phyloP scores from a whole-genome alignment of 1,140 invertebrate species.

The Cardiocondyla obscurior region DNA sequence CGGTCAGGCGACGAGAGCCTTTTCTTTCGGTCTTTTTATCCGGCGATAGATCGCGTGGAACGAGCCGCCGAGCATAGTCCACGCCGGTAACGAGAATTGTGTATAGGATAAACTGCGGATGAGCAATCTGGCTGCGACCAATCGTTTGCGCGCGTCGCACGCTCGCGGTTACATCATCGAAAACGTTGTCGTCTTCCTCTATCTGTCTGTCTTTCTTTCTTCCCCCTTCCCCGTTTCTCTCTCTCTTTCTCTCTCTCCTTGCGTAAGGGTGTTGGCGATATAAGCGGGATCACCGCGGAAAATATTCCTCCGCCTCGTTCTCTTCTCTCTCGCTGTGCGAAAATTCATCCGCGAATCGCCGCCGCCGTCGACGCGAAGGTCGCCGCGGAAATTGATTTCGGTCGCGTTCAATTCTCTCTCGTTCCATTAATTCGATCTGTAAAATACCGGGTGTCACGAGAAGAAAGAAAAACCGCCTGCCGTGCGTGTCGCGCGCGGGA shows the following conservation, averaged over 20 bases:
- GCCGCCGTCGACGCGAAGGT: not conserved
- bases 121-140: slow-evolving; percentile 43
- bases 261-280: not conserved
- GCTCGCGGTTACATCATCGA: slow-evolving; percentile 27
- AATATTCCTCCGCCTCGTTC: slow-evolving; percentile 29
- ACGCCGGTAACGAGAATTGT: slow-evolving; percentile 40
- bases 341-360: not conserved
- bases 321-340: not conserved
- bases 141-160: slow-evolving; percentile 25
- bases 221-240: not conserved
- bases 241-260: not conserved
- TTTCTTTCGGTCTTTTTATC: not conserved
- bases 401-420: slow-evolving; percentile 16
- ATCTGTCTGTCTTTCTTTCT: not conserved
- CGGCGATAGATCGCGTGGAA: slow-evolving; percentile 14
- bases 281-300: slow-evolving; percentile 31
- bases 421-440: slow-evolving; percentile 21
- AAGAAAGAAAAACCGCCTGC: not conserved
- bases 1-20: not conserved
- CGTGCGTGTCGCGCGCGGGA: not conserved
- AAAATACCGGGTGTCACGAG: slow-evolving; percentile 40
- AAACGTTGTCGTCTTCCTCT: not conserved
- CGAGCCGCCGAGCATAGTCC: slow-evolving; percentile 54
- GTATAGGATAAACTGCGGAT: slow-evolving; percentile 56
- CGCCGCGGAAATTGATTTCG: slow-evolving; percentile 22